These are phyloP conservation scores for Liodrosophila aerea DNA, from an alignment of 2,888 invertebrate genomes.

Conservation along the genomic window DNA sequence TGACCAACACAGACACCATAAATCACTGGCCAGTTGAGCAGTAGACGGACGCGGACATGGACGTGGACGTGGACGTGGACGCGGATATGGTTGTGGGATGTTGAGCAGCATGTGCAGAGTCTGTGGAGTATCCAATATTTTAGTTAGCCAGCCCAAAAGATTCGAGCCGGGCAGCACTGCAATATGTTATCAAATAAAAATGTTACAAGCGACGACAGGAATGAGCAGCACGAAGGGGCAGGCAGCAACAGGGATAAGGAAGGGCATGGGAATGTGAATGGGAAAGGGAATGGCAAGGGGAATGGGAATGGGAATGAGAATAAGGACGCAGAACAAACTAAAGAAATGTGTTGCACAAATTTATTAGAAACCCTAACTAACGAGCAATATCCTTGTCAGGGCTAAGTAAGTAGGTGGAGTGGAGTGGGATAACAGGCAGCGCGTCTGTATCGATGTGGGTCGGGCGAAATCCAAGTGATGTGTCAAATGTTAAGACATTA, in stretches of 20 bases:
- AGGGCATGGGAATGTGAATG: not conserved
- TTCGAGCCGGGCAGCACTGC: constrained; percentile 60
- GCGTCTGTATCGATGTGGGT: constrained; percentile 49
- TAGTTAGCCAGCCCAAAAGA: constrained; percentile 53
- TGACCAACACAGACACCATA: constrained; percentile 78
- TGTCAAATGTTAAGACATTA: constrained; percentile 82
- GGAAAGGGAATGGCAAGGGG: not conserved
- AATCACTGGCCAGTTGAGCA: constrained; percentile 73
- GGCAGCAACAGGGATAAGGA: constrained; percentile 2
- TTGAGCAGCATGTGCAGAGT: constrained; percentile 18
- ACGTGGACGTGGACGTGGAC: constrained; percentile 23
- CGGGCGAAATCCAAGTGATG: constrained; percentile 75
- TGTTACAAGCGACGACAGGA: constrained; percentile 77
- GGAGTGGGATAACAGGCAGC: not conserved
- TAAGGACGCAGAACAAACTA: constrained; percentile 9
- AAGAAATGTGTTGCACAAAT: constrained; percentile 78
- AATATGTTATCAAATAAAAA: constrained; percentile 79
- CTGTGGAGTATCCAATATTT: constrained; percentile 61
- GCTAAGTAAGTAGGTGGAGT: constrained; percentile 3
- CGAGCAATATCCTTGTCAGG: constrained; percentile 73
- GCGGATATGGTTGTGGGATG: constrained; percentile 18
- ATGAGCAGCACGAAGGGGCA: constrained; percentile 6
- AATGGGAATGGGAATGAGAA: not conserved
- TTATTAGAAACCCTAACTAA: constrained; percentile 79
- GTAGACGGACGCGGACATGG: constrained; percentile 42